These are phyloP conservation scores for Agrotis ipsilon DNA, from an alignment of 2,888 invertebrate genomes.

Conservation along the genomic window DNA sequence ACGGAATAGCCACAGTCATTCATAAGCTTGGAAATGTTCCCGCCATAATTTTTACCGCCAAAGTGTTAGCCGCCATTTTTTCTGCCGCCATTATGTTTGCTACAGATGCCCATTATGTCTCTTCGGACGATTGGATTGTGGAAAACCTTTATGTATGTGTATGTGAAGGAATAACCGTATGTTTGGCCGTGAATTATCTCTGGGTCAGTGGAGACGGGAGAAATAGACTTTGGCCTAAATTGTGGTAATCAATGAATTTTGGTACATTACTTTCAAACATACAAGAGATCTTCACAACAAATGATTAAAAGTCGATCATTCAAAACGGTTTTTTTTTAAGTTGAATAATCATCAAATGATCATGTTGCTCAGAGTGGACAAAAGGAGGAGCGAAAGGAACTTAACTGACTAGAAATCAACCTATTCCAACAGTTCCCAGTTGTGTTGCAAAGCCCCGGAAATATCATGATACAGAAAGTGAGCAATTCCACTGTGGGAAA, in stretches of 20 bases:
- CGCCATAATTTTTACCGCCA: slow-evolving; percentile 22
- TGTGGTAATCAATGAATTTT: neutral
- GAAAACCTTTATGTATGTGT: neutral
- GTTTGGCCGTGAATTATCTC: slow-evolving; percentile 24
- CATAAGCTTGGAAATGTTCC: slow-evolving; percentile 25
- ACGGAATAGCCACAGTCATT: slow-evolving; percentile 13
- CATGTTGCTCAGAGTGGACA: no score
- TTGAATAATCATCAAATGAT: no score
- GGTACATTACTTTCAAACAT: neutral
- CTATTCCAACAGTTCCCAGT: no score
- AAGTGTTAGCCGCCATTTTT: slow-evolving; percentile 1
- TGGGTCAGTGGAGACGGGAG: slow-evolving; percentile 16
- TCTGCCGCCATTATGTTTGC: slow-evolving; percentile 20
- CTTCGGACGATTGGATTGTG: slow-evolving; percentile 5
- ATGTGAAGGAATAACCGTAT: slow-evolving; percentile 20
- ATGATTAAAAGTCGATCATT: neutral
- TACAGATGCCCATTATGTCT: slow-evolving; percentile 26
- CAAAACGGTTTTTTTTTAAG: neutral
- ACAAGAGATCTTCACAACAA: neutral
- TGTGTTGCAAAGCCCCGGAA: no score
- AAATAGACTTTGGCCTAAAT: no score
- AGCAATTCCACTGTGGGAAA: no score
- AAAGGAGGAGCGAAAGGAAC: no score
- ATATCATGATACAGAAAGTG: no score
- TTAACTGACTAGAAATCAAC: no score